Evolutionary conservation across 2,113 vertebrate species (phyloP).

Genomic region (Spermophilus dauricus): DNA sequence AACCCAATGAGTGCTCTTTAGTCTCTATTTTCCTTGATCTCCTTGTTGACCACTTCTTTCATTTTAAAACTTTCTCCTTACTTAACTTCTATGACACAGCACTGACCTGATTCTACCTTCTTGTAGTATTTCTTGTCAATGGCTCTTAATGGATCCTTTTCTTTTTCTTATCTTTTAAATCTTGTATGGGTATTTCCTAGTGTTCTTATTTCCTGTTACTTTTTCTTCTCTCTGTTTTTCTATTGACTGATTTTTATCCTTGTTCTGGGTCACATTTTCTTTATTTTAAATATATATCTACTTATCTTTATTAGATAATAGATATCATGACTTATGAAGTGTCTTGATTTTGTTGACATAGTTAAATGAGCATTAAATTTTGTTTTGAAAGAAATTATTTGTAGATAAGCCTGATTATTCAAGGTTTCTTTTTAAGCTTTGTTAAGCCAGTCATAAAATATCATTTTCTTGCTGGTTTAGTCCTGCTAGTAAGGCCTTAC

Average conservation of each 20-base stretch:
- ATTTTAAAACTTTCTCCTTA: neutral
- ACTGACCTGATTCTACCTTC: neutral
- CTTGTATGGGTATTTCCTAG: neutral
- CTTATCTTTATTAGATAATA: neutral
- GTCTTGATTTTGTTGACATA: constrained; percentile 4
- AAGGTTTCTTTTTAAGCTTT: neutral
- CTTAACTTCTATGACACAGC: neutral
- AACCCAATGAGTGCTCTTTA: neutral
- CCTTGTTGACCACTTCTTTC: neutral
- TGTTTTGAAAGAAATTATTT: neutral
- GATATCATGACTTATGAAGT: neutral
- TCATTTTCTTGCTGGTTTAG: neutral
- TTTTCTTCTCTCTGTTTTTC: neutral
- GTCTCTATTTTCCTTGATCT: neutral
- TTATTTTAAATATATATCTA: neutral
- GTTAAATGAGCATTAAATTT: neutral
- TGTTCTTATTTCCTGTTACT: neutral
- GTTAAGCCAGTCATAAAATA: neutral
- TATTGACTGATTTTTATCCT: neutral
- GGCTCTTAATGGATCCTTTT: neutral
- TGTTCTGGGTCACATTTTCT: constrained; percentile 17
- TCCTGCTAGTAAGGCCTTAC: neutral
- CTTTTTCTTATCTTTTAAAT: neutral
- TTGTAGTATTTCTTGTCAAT: neutral
- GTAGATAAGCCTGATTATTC: neutral